Conservation (phyloP, 2,888 invertebrate genomes). For the Brachyopa scutellaris region DNA sequence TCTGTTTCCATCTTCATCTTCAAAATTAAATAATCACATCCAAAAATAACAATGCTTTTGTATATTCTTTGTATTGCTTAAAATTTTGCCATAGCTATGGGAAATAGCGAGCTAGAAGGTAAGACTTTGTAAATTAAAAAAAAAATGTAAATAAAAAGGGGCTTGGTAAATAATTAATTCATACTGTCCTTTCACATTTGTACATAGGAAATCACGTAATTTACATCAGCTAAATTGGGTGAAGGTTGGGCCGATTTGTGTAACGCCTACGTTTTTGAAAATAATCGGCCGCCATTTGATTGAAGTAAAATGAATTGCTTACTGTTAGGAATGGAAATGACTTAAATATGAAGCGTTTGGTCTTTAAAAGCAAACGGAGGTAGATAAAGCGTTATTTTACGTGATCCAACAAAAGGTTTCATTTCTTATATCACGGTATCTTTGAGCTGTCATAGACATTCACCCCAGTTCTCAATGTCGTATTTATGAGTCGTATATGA, state of each 20-base stretch:
- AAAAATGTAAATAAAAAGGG: neutral
- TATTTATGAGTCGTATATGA: too few species aligned
- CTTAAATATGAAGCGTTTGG: too few species aligned
- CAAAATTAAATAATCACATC: constrained; percentile 40
- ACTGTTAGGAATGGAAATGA: too few species aligned
- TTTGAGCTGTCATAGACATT: too few species aligned
- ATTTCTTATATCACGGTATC: too few species aligned
- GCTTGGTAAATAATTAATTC: neutral
- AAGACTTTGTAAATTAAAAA: constrained; percentile 70
- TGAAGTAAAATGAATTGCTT: too few species aligned
- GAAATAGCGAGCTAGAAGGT: constrained; percentile 77
- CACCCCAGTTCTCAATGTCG: too few species aligned
- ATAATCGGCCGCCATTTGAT: too few species aligned
- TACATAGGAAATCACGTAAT: constrained; percentile 11
- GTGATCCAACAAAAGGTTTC: too few species aligned
- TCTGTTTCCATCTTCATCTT: neutral
- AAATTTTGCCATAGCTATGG: constrained; percentile 74
- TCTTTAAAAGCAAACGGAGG: too few species aligned
- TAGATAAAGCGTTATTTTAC: too few species aligned
- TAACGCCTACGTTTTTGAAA: too few species aligned
- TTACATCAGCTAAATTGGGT: neutral
- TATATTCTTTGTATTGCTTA: constrained; percentile 72
- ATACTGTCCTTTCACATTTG: constrained; percentile 6
- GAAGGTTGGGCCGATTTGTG: neutral
- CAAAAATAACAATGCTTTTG: constrained; percentile 70